Evolutionary conservation across 1,140 invertebrate genomes (phyloP).

Genomic region (Goniozus legneri): DNA sequence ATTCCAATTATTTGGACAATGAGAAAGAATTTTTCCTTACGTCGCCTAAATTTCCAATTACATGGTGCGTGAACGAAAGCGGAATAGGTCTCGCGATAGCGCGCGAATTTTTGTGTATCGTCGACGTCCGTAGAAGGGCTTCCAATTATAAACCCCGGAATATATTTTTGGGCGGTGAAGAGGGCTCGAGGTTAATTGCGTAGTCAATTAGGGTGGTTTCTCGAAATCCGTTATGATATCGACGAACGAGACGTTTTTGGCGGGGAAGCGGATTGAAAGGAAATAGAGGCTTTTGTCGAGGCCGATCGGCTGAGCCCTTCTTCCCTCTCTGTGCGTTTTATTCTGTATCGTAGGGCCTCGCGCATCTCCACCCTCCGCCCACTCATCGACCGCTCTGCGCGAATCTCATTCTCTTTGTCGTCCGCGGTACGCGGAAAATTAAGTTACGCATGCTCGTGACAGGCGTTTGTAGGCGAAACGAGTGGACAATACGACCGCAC

Average conservation of each 20-base stretch:
- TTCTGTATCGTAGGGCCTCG: neutral
- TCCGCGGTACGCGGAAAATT: slow-evolving; percentile 23
- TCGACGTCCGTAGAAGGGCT: slow-evolving; percentile 8
- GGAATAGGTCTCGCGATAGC: neutral
- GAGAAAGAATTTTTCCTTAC: slow-evolving; percentile 8
- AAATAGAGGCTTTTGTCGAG: too few relatives aligned
- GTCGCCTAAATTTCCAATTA: too few relatives aligned
- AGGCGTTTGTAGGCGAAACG: slow-evolving; percentile 27
- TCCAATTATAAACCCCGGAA: slow-evolving; percentile 20
- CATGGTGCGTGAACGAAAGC: neutral
- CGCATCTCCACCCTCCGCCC: slow-evolving; percentile 7
- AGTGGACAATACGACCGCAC: slow-evolving; percentile 29
- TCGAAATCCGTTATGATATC: slow-evolving; percentile 28
- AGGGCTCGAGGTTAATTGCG: slow-evolving; percentile 32
- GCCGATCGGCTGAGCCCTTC: neutral
- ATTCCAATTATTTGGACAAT: slow-evolving; percentile 31
- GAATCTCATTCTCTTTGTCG: neutral
- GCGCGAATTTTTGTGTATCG: neutral
- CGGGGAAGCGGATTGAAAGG: too few relatives aligned
- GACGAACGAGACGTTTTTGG: slow-evolving; percentile 15
- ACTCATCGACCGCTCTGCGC: neutral
- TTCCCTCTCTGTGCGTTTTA: neutral
- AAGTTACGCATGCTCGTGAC: slow-evolving; percentile 38
- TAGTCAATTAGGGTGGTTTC: slow-evolving; percentile 35
- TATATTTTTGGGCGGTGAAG: slow-evolving; percentile 15